phyloP scores from a whole-genome alignment of 2,113 vertebrate genomes.

The Bufo bufo region DNA sequence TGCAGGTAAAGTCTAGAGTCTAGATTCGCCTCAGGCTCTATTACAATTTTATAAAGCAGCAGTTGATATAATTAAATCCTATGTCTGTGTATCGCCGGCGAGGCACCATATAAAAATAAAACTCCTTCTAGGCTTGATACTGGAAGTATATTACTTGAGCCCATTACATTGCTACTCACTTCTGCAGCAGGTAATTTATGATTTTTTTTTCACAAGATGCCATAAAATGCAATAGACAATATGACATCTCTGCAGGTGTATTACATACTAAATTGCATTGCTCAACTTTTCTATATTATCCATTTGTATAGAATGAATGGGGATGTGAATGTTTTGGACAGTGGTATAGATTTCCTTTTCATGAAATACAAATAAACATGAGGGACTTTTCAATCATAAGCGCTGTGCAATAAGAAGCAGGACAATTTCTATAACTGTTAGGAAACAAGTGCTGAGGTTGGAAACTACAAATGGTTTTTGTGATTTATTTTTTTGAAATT shows the following conservation, averaged over 20 bases:
- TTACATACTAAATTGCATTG: slow-evolving; percentile 69
- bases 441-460: neutral
- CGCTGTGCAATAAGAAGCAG: slow-evolving; percentile 9
- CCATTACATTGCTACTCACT: slow-evolving; percentile 80
- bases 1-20: neutral
- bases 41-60: neutral
- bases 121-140: slow-evolving; percentile 36
- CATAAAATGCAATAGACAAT: slow-evolving; percentile 74
- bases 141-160: slow-evolving; percentile 73
- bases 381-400: slow-evolving; percentile 38
- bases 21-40: neutral
- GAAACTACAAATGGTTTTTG: neutral
- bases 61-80: slow-evolving; percentile 34
- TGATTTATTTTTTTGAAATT: neutral
- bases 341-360: slow-evolving; percentile 58
- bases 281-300: slow-evolving; percentile 64
- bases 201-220: slow-evolving; percentile 78
- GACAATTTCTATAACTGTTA: neutral
- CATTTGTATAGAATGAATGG: slow-evolving; percentile 67
- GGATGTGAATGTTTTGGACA: slow-evolving; percentile 67
- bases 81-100: neutral
- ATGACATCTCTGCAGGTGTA: slow-evolving; percentile 71
- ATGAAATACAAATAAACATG: slow-evolving; percentile 47
- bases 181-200: slow-evolving; percentile 80
- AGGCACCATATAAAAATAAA: slow-evolving; percentile 37